Evolutionary conservation across 2,113 vertebrate genomes (phyloP).

Genomic region (Paramormyrops kingsleyae): DNA sequence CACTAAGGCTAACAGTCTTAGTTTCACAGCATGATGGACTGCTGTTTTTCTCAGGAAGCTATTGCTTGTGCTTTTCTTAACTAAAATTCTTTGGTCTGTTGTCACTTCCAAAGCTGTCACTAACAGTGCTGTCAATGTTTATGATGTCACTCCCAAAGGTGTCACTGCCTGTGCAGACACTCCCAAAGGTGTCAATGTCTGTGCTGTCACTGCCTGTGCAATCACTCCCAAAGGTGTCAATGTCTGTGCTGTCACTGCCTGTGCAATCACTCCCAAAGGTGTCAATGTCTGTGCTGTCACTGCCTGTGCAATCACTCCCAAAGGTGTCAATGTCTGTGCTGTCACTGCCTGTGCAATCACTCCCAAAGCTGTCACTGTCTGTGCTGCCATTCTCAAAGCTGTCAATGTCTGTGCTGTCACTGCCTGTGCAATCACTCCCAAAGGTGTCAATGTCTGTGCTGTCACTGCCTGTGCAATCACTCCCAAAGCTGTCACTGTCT

Average conservation of each 20-base stretch:
- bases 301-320: background rate
- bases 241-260: background rate
- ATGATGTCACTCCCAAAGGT: background rate
- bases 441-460: background rate
- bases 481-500: background rate
- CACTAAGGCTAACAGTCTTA: background rate
- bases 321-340: no score
- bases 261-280: background rate
- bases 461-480: background rate
- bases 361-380: no score
- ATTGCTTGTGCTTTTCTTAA: background rate
- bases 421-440: background rate
- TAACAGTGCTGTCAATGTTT: background rate
- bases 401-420: background rate
- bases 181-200: no score
- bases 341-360: no score
- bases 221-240: no score
- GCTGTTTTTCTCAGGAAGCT: background rate
- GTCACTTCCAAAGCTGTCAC: background rate
- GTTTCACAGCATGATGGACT: background rate
- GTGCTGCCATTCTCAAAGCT: no score
- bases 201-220: no score
- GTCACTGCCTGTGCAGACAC: background rate
- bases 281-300: background rate
- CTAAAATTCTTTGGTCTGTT: background rate